Percentiles rank a stretch among this genome's conserved stretches.
These are phyloP conservation scores for Teleogryllus occipitalis DNA, from an alignment of 1,140 invertebrate species.

Conservation along the genomic window DNA sequence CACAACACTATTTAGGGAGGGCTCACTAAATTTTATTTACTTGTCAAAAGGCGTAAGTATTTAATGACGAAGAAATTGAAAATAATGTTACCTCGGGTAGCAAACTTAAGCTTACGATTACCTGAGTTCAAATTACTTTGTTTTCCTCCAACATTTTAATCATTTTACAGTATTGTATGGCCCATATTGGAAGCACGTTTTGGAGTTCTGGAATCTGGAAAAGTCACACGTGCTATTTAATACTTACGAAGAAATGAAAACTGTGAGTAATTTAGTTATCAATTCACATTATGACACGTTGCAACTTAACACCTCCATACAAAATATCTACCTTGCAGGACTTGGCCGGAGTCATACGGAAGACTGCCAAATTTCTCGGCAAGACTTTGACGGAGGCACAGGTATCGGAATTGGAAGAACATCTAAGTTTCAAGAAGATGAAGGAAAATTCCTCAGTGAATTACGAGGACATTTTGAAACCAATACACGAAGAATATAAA, in stretches of 20 bases:
- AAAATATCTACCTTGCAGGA: slow-evolving; percentile 16
- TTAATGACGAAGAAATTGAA: too few species aligned
- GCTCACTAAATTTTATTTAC: too few species aligned
- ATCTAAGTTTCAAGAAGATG: slow-evolving; percentile 37
- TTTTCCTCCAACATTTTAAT: background rate
- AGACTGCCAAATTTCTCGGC: slow-evolving; percentile 23
- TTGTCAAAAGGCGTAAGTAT: too few species aligned
- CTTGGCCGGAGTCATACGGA: slow-evolving; percentile 22
- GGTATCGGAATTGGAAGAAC: slow-evolving; percentile 17
- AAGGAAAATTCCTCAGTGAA: slow-evolving; percentile 30
- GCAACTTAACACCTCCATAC: too few species aligned
- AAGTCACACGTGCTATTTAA: slow-evolving; percentile 38
- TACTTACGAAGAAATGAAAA: slow-evolving; percentile 40
- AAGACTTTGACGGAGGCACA: slow-evolving; percentile 21
- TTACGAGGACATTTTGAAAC: background rate
- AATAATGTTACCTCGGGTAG: too few species aligned
- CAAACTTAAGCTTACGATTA: too few species aligned
- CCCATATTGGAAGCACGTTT: slow-evolving; percentile 31
- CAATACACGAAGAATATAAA: too few species aligned
- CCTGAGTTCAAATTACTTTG: too few species aligned
- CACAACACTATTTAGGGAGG: too few species aligned
- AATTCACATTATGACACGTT: too few species aligned
- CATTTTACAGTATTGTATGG: slow-evolving; percentile 27
- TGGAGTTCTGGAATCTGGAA: slow-evolving; percentile 35
- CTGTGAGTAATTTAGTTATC: slow-evolving; percentile 23